Base-by-base conservation (phyloP, 2,113 vertebrate genomes). In the Odocoileus virginianus region DNA sequence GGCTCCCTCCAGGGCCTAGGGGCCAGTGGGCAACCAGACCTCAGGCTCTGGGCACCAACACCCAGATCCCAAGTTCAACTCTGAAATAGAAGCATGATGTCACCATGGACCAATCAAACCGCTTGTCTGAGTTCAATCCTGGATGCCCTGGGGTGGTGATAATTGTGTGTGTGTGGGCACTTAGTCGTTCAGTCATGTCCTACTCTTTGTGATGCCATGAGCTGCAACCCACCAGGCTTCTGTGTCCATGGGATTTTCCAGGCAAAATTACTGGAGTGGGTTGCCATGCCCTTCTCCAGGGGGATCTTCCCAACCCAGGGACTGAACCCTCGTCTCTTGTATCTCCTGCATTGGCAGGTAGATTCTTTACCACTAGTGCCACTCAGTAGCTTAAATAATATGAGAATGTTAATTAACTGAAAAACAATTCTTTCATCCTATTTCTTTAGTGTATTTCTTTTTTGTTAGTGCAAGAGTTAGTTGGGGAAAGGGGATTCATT, bases 1-100 rank as follows among this genome's bases (percentile, higher is more conserved):
- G 83, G 64, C 4, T 90, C 27, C 60, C 83, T 64, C 89, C 47
- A 96, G 60, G 92, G 33, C 52, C n/a, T 67, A 87, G 67, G 19
- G 79, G 89, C 84, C 40, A 58, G 95, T 92, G 90, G 84, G 93
- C 60, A n/a, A 79, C 47, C 96, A 97, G 97, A 98, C 95, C 96
- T 98, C 97, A 97, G 47, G 54, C 83, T 95, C 79, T 95, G 88
- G 92, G 79, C 89, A 96, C 23, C 0, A 4, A 84, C 57, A 83
- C 9, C 30, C 85, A 93, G 55, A 55, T 82, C 64, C 88, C 21
- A 16, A 92, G n/a, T 30, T 96, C 71, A 71, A 19, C 17, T 92
- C 85, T 89, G 76, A 94, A 97, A 97, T 82, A 76, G 33, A 82
- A 94, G 52, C 30, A 78, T 86, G 81, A 91, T 52, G 76, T 97